A percentile compares a stretch with the other conserved stretches of the same genome.
phyloP scores from a whole-genome alignment of 2,113 vertebrate species.

The Myanophis thanlyinensis region DNA sequence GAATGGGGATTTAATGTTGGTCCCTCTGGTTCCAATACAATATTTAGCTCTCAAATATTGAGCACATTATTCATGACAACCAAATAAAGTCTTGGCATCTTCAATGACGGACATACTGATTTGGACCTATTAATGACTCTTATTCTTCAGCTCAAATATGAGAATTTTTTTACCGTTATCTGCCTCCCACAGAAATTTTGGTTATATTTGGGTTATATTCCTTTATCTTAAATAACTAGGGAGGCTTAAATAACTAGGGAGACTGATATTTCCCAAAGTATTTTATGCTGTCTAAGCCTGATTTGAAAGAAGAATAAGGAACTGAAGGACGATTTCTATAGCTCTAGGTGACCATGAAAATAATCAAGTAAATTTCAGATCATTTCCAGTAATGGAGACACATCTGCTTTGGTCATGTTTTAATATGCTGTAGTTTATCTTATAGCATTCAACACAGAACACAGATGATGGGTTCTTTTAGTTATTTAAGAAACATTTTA shows the following conservation, averaged over 20 bases:
- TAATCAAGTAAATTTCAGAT: slow-evolving; percentile 28
- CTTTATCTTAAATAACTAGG: slow-evolving; percentile 24
- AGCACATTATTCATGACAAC: neutral
- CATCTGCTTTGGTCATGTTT: slow-evolving; percentile 22
- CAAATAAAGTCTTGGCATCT: neutral
- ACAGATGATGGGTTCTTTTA: neutral
- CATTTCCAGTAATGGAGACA: slow-evolving; percentile 33
- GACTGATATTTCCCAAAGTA: slow-evolving; percentile 21
- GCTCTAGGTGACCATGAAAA: neutral
- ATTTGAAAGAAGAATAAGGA: slow-evolving; percentile 20
- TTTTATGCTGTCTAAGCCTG: neutral
- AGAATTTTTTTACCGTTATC: neutral
- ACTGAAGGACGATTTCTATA: neutral
- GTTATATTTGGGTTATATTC: slow-evolving; percentile 52
- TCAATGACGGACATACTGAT: neutral
- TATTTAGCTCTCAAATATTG: neutral
- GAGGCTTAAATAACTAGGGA: slow-evolving; percentile 11
- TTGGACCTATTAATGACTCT: slow-evolving; percentile 44
- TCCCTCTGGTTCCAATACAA: neutral
- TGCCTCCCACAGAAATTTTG: slow-evolving; percentile 41
- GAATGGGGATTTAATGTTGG: neutral
- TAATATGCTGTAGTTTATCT: slow-evolving; percentile 15
- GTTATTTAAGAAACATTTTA: neutral
- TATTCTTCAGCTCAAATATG: slow-evolving; percentile 41
- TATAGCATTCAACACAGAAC: neutral